A percentile compares a stretch with the other conserved stretches of the same genome.
phyloP scores from a whole-genome alignment of 64 coral and sea anemone species.

The Cladopsammia gracilis region DNA sequence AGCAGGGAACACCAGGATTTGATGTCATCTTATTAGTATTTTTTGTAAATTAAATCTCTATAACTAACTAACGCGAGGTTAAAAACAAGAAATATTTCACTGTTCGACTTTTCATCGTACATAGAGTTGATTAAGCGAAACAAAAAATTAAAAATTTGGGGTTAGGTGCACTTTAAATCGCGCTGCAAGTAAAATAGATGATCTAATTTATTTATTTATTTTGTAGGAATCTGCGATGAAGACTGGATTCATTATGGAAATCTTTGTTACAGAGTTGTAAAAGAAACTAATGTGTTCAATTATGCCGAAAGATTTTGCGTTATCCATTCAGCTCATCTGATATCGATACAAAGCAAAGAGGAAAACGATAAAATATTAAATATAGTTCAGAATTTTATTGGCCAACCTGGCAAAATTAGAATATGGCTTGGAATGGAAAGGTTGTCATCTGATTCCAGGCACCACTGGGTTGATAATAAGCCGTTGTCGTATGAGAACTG shows the following conservation, averaged over 20 bases:
- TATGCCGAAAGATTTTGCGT: slow-evolving; percentile 57
- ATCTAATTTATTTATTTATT: not conserved
- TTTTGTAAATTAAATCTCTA: too few relatives aligned
- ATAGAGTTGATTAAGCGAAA: too few relatives aligned
- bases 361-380: slow-evolving; percentile 57
- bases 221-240: slow-evolving; percentile 48
- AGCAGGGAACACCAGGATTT: too few relatives aligned
- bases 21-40: too few relatives aligned
- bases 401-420: slow-evolving; percentile 22
- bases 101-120: too few relatives aligned
- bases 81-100: too few relatives aligned
- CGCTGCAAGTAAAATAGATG: not conserved
- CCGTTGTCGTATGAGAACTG: slow-evolving; percentile 73
- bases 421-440: slow-evolving; percentile 77
- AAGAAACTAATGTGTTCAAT: slow-evolving; percentile 52
- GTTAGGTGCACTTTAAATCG: not conserved
- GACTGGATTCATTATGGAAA: slow-evolving; percentile 43
- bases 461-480: slow-evolving; percentile 82
- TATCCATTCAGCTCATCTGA: slow-evolving; percentile 30
- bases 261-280: slow-evolving; percentile 34
- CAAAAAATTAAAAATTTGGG: too few relatives aligned
- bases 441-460: slow-evolving; percentile 27
- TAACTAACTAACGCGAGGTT: too few relatives aligned
- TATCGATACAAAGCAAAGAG: slow-evolving; percentile 56
- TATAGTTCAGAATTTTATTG: slow-evolving; percentile 23